Base-by-base conservation (phyloP, 1,140 invertebrate genomes). In the Galendromus occidentalis region DNA sequence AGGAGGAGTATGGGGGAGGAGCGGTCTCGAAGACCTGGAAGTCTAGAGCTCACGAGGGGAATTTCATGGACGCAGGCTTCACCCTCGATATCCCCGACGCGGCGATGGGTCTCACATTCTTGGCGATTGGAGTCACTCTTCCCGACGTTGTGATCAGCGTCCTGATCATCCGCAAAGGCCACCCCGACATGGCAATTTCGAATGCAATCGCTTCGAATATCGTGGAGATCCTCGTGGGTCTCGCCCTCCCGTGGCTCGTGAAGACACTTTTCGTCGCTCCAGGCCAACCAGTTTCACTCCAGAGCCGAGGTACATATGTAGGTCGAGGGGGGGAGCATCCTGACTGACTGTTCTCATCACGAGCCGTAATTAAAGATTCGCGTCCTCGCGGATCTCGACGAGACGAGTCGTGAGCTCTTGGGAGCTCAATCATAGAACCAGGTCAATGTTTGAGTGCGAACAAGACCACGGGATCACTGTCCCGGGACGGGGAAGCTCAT, bases 121-220 rank as follows among this genome's bases (percentile, higher is more conserved):
- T 97, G n/a, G 92, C 92, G 41, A 91, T 90, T 64, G 92, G 92
- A 67, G 91, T 93, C 20, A 93, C 89, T 67, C 88, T 95, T 17
- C 91, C 91, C 0, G 92, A 97, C 78, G 91, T 39, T 6, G 33
- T 39, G 33, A 39, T 39, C 9, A 6, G 33, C 33, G 33, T 39
- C 9, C 4, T 39, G 4, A 39, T 4, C 9, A 39, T 9, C 4
- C 33, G 33, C 4, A 39, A 9, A 85, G 84, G 78, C 9, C 86
- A 86, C 72, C 88, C 88, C n/a, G 93, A 98, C 75, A 98, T 98
- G 93, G 93, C 93, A 42, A 91, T 98, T 0, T 95, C 91, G 17
- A 97, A 96, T 76, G 92, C 92, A 0, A 88, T 98, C 65, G 93
- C 92, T 17, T 94, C 90, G 67, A 98, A 98, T 77, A 91, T 98